Evolutionary conservation across 2,888 invertebrate species (phyloP), one percentile per base, ranked within the genome.

Genomic region (Sclerodermus sp.): DNA sequence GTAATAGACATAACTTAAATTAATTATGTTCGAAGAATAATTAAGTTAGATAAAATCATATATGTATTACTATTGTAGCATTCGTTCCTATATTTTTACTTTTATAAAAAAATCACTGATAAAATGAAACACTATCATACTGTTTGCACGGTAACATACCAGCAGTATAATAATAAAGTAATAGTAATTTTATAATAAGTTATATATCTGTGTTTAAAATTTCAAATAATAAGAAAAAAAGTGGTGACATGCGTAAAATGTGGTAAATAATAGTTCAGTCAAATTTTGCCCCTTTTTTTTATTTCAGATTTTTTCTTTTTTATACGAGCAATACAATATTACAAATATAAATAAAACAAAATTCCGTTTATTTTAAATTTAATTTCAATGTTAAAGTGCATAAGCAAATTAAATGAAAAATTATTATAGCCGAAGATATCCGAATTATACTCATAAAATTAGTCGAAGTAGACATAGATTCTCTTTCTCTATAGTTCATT

Each of bases 51-150:
- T 42, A 3, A 42, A 37, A 30, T 39, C 12, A 38, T 15, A 14
- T 3, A 60, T 47, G 42, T 64, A 57, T 31, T 69, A 62, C 29
- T 74, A 68, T 16, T 65, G 67, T 9, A 56, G 49, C 12, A 74
- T 77, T 1, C 77, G 37, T 59, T 77, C 77, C 15, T 76, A 50
- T 42, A 74, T 55, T 36, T 76, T 73, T 77, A 77, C 77, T 50
- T 77, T 77, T 75, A 41, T 17, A 23, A 34, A 51, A 42, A 31
- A 42, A 13, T 45, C 42, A 32, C 23, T 15, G 1, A 13, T 9
- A 14, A 39, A 15, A 43, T 10, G 37, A 34, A 31, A 37, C 29
- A 37, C 29, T n/a, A 36, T 16, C 9, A 29, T 15, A 1, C 9
- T 29, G 17, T 30, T 10, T 31, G 18, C 30, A 5, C 12, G 4